Base-by-base conservation (phyloP, 2,888 invertebrate genomes). In the Lochmaea crataegi region DNA sequence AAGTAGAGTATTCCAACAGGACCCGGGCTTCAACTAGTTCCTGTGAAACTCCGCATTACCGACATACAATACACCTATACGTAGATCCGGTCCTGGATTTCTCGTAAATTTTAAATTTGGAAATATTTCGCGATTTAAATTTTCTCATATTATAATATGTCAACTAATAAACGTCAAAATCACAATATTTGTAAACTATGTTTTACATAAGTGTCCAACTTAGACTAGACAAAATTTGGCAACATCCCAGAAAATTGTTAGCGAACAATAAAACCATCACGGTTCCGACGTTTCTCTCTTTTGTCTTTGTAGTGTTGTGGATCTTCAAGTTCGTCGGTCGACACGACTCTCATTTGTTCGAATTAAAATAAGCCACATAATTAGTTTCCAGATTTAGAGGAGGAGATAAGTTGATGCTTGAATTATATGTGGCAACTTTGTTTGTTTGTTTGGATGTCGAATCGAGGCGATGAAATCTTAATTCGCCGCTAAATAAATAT, bases 291-390 rank as follows among this genome's bases (percentile, higher is more conserved):
- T 38, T 38, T 14, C 18, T 38, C 18, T 38, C 56, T 48, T 66
- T 57, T 57, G 57, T 68, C 58, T 56, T 22, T 56, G 45, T 45
- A 68, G 11, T 18, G 22, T 41, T 38, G 57, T 61, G 66, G n/a
- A 53, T 69, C 58, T 58, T 63, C 56, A 26, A 18, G 32, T 58
- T 16, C 60, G 61, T 64, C 66, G 65, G 60, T 60, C 63, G 73
- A 73, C 70, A 70, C 70, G 67, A 67, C 67, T 73, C 70, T 64
- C 70, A 74, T 74, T 71, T 74, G 74, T 74, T 74, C 68, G 53
- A 71, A 70, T 60, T 74, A 74, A 74, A 74, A 74, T 74, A 71
- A 74, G 71, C 71, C 71, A 68, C 74, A 48, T 70, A 71, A 73
- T 73, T 74, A 74, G 67, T 65, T 71, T 48, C 42, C 70, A 65